Evolutionary conservation across 2,888 invertebrate genomes (phyloP), one percentile per base, ranked within the genome.

Genomic region (Tetramorium bicarinatum): DNA sequence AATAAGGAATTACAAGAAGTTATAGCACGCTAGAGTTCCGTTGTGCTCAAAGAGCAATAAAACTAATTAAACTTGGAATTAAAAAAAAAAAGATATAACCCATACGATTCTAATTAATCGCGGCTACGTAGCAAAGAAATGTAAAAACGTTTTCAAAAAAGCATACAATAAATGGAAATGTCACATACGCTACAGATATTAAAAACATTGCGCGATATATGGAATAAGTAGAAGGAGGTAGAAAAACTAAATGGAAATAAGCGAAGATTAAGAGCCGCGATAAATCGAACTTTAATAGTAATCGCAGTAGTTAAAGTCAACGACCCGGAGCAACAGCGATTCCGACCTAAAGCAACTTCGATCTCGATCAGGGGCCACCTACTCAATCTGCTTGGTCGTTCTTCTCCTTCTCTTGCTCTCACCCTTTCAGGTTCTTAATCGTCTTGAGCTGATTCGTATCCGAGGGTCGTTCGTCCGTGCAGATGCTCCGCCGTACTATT

Each of bases 391-490:
- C 66, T 34, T 34, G 66, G 41, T 67, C 54, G 38, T 75, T 44
- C 44, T 29, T 47, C 61, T 52, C 62, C 38, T 34, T 34, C 29
- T 34, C 34, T 15, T 29, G 29, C 59, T 18, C 75, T 67, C 64
- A 25, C 83, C 82, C 75, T 62, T 77, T 71, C 64, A 75, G 83
- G 82, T 82, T 83, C 85, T 89, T 89, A 89, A 89, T 89, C 84
- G 89, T 83, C 76, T 71, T 66, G 41, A 80, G 82, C 83, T 82
- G 83, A 87, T 87, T 89, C 84, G 75, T 86, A 89, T 82, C 87
- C 83, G 64, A 76, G 61, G 67, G 49, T 86, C 85, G 86, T 84
- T 86, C 82, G 82, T 81, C 83, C 86, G 84, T 85, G 79, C 84
- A 88, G 87, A 89, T 82, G 83, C 86, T 85, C 86, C 64, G 21